A percentile compares a stretch with the other conserved stretches of the same genome.
Evolutionary conservation across 2,888 invertebrate genomes (phyloP).

Genomic region (Cerceris ruficornis): DNA sequence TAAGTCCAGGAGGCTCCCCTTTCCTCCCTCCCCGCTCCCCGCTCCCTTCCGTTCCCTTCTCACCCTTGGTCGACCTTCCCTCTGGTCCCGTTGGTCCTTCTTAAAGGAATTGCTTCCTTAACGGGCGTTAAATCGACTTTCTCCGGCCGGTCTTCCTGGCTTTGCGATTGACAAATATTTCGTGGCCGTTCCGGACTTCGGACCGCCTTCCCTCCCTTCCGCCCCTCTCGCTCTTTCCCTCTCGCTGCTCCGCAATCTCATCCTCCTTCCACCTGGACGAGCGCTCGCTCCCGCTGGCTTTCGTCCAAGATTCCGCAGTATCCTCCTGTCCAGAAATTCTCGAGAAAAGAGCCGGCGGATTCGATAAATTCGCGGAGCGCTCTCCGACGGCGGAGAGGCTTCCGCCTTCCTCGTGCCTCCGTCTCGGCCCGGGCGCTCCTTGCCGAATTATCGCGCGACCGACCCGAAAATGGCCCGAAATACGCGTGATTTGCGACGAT

Average conservation of each 20-base stretch:
- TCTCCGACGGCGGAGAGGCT: constrained; percentile 37
- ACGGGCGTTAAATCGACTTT: constrained; percentile 72
- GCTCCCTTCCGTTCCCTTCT: too few relatives aligned
- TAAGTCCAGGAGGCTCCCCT: constrained; percentile 64
- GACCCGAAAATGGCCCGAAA: neutral
- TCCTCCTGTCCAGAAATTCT: constrained; percentile 36
- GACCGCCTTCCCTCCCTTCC: neutral
- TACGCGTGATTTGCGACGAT: constrained; percentile 69
- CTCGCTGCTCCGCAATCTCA: constrained; percentile 20
- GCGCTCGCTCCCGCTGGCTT: constrained; percentile 65
- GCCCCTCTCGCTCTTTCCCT: neutral
- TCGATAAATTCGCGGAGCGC: constrained; percentile 58
- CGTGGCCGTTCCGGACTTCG: constrained; percentile 50
- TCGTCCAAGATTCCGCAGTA: constrained; percentile 65
- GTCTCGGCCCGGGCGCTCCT: neutral
- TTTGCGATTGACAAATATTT: constrained; percentile 75
- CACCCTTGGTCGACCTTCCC: constrained; percentile 38
- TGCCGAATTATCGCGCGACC: neutral
- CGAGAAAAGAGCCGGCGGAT: constrained; percentile 42
- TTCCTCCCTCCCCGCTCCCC: constrained; percentile 25
- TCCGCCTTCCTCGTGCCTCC: constrained; percentile 17
- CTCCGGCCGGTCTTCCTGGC: constrained; percentile 47
- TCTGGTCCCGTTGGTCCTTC: constrained; percentile 54
- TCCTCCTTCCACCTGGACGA: constrained; percentile 58
- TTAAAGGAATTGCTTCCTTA: constrained; percentile 69